phyloP scores from a whole-genome alignment of 23 tunicate genomes.

The Corella eumyota region DNA sequence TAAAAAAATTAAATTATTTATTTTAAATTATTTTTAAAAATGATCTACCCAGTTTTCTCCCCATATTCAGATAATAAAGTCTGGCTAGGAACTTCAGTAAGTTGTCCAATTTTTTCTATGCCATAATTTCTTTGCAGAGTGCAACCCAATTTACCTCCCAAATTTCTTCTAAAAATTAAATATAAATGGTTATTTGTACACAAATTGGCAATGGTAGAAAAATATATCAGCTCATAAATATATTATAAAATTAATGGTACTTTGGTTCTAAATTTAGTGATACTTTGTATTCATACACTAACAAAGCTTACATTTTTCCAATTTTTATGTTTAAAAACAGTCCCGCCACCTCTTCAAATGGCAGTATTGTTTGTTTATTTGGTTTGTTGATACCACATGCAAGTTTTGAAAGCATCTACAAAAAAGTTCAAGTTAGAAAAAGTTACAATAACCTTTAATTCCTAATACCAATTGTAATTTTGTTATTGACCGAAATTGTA shows the following conservation, averaged over 20 bases:
- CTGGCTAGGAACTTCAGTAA: constrained; percentile 23
- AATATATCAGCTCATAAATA: too few species aligned
- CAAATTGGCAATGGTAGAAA: too few species aligned
- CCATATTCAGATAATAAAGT: constrained; percentile 20
- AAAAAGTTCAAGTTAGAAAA: too few species aligned
- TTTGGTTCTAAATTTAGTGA: too few species aligned
- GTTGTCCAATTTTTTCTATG: constrained; percentile 47
- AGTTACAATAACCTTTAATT: too few species aligned
- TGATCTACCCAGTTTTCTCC: constrained; percentile 53
- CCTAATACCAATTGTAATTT: too few species aligned
- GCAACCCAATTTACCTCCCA: constrained; percentile 65
- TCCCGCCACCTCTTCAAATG: constrained; percentile 30
- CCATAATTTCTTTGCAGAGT: constrained; percentile 13
- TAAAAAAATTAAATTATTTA: too few species aligned
- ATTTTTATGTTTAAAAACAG: constrained; percentile 38
- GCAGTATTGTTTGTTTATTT: constrained; percentile 74
- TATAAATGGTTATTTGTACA: not conserved
- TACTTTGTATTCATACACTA: too few species aligned
- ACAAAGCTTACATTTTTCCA: constrained; percentile 57
- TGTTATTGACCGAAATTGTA: too few species aligned
- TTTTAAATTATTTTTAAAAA: too few species aligned
- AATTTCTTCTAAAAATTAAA: constrained; percentile 26
- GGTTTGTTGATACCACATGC: constrained; percentile 92
- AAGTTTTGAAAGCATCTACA: constrained; percentile 60
- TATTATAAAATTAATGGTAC: too few species aligned